Evolutionary conservation across 2,113 vertebrate genomes (phyloP).

Genomic region (Peromyscus leucopus): DNA sequence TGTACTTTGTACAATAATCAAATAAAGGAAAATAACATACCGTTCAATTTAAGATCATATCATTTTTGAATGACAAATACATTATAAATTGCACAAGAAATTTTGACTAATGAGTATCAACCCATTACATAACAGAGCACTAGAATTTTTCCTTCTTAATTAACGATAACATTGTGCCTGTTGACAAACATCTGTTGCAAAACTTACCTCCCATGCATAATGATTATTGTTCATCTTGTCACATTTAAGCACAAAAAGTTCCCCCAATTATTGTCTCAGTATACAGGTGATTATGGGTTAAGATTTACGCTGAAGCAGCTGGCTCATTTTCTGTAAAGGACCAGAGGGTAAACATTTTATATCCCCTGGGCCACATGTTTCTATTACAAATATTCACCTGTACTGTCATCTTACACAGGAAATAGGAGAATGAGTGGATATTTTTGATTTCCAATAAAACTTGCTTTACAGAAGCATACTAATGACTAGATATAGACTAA

Average conservation of each 20-base stretch:
- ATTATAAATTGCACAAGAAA: background rate
- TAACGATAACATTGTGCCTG: background rate
- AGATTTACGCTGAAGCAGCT: background rate
- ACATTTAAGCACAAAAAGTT: background rate
- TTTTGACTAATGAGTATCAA: background rate
- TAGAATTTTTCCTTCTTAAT: background rate
- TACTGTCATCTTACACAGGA: background rate
- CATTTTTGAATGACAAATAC: background rate
- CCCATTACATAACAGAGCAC: background rate
- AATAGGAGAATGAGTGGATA: background rate
- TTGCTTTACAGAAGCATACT: background rate
- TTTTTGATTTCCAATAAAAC: background rate
- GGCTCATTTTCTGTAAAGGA: background rate
- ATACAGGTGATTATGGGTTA: background rate
- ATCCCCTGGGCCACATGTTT: background rate
- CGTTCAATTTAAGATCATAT: background rate
- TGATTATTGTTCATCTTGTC: background rate
- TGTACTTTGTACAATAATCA: background rate
- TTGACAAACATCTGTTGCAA: background rate
- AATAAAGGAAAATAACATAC: background rate
- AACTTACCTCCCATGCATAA: background rate
- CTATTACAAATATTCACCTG: background rate
- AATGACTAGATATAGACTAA: background rate
- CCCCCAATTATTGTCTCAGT: background rate
- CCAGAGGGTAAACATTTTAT: background rate